phyloP scores from a whole-genome alignment of 1,140 invertebrate species.

The Tetranychus urticae region DNA sequence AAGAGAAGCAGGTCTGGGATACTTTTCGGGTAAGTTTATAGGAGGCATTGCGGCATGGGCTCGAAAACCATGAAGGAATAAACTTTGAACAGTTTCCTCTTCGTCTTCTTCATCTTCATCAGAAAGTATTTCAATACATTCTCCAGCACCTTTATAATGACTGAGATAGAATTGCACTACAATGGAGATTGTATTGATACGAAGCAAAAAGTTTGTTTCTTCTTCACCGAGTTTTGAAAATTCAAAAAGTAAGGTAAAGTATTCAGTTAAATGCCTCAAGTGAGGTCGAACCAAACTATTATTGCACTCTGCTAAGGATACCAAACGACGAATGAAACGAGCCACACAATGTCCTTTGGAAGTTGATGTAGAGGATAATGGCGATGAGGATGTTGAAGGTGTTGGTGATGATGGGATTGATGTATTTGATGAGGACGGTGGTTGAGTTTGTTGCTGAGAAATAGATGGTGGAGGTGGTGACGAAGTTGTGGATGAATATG shows the following conservation, averaged over 20 bases:
- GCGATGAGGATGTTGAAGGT: neutral
- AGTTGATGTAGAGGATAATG: neutral
- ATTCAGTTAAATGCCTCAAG: slow-evolving; percentile 65
- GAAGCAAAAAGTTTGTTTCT: slow-evolving; percentile 60
- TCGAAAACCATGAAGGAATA: neutral
- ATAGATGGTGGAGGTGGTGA: too few species aligned
- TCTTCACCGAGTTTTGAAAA: slow-evolving; percentile 85
- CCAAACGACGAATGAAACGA: slow-evolving; percentile 60
- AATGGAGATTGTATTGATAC: slow-evolving; percentile 59
- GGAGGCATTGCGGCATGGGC: neutral
- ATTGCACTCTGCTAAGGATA: slow-evolving; percentile 42
- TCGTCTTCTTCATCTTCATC: slow-evolving; percentile 54
- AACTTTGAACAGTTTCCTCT: slow-evolving; percentile 15
- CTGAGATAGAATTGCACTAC: slow-evolving; percentile 78
- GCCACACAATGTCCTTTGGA: slow-evolving; percentile 59
- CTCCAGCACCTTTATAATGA: slow-evolving; percentile 29
- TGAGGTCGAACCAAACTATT: slow-evolving; percentile 39
- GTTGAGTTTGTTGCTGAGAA: neutral
- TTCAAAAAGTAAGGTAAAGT: slow-evolving; percentile 69
- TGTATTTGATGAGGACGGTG: neutral
- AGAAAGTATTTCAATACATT: slow-evolving; percentile 24
- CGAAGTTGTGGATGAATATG: too few species aligned
- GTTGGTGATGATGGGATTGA: too few species aligned
- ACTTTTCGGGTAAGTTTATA: slow-evolving; percentile 16
- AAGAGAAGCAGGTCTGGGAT: slow-evolving; percentile 52